Percentiles rank a stretch among this genome's conserved stretches.
These are phyloP conservation scores for Indri indri DNA, from an alignment of 2,113 vertebrate species.

Conservation along the genomic window DNA sequence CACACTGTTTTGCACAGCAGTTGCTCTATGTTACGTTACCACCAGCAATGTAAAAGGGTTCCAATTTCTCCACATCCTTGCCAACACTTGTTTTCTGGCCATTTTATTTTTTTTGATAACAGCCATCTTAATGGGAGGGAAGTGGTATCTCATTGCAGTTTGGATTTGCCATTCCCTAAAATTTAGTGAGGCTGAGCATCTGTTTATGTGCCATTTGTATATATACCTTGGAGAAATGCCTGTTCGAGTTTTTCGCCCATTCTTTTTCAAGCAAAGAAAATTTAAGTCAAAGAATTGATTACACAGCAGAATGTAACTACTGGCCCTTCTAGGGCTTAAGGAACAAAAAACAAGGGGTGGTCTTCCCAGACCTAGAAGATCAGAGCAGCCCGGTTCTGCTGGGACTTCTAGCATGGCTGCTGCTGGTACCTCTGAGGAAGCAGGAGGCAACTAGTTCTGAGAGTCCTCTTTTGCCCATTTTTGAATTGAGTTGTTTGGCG, in stretches of 20 bases:
- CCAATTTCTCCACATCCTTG: neutral
- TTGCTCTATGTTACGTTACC: neutral
- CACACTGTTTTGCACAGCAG: neutral
- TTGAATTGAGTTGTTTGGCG: neutral
- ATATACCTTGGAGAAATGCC: neutral
- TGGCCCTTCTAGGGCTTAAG: neutral
- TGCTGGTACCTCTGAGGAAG: no score
- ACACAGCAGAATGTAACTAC: neutral
- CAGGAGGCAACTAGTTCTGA: neutral
- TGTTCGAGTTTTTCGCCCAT: neutral
- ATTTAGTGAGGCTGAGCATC: neutral
- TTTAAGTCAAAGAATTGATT: neutral
- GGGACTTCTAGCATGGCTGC: no score
- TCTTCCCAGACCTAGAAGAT: neutral
- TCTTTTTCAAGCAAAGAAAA: neutral
- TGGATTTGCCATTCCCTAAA: neutral
- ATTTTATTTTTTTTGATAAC: neutral
- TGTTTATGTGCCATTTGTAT: neutral
- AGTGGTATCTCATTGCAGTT: neutral
- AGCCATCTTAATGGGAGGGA: neutral
- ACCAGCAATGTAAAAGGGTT: neutral
- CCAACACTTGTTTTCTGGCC: neutral
- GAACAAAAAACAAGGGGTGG: neutral
- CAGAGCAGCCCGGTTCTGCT: neutral
- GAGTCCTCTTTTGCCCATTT: neutral